phyloP scores from a whole-genome alignment of 2,888 invertebrate genomes.

The Eumacrocentrus americanus region DNA sequence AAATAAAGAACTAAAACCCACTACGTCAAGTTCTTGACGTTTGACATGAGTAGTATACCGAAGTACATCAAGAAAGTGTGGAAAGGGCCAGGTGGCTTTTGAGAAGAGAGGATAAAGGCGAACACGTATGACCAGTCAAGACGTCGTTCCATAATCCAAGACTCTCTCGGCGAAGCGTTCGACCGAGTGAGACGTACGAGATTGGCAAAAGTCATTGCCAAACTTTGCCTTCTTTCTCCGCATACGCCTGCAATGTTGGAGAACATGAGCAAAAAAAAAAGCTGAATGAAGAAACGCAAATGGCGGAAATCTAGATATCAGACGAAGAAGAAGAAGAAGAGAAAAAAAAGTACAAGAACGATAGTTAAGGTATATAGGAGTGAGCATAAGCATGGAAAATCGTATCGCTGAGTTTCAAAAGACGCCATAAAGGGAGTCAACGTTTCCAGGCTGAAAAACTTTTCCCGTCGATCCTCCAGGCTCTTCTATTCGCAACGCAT shows the following conservation, averaged over 20 bases:
- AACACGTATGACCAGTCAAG: conserved; percentile 25
- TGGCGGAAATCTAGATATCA: not conserved
- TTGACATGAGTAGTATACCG: not conserved
- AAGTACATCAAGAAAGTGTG: conserved; percentile 5
- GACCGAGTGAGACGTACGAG: conserved; percentile 20
- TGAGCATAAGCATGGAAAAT: conserved; percentile 20
- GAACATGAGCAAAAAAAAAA: not conserved
- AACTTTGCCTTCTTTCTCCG: conserved; percentile 22
- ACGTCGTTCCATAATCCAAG: conserved; percentile 21
- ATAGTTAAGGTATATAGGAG: not conserved
- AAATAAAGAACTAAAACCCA: not conserved
- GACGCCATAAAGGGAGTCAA: conserved; percentile 29
- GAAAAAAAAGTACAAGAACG: not conserved
- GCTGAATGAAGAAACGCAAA: not conserved
- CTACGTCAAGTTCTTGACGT: not conserved
- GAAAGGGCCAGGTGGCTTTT: not conserved
- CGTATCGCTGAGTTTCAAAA: conserved; percentile 27
- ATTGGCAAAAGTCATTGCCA: conserved; percentile 25
- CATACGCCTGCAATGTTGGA: conserved; percentile 6
- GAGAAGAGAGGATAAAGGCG: conserved; percentile 14
- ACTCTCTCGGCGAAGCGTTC: not conserved
- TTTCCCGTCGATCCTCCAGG: conserved; percentile 15
- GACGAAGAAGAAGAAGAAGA: not conserved
- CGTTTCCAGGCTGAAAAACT: conserved; percentile 25
- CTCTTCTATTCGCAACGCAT: not conserved